Conservation (phyloP, 2,888 invertebrate genomes). For the Lacanobia oleracea region DNA sequence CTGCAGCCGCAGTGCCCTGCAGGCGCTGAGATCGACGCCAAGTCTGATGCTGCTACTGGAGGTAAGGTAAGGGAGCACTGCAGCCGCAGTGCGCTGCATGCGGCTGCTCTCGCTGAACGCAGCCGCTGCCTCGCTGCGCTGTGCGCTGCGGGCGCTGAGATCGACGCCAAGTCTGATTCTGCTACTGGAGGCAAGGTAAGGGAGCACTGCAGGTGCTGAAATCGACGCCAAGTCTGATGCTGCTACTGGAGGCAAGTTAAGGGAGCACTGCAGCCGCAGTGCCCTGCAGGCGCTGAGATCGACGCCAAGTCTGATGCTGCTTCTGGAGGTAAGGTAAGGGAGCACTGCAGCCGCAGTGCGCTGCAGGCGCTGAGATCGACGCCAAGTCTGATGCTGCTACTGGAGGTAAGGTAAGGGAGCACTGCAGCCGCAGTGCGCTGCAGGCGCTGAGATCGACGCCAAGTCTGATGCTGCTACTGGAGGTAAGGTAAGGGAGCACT, state of each 20-base stretch:
- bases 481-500: conserved; percentile 84
- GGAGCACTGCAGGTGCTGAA: conserved; percentile 79
- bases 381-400: conserved; percentile 92
- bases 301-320: conserved; percentile 92
- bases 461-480: conserved; percentile 93
- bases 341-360: conserved; percentile 91
- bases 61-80: conserved; percentile 84
- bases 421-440: conserved; percentile 75
- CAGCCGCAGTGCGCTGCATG: conserved; percentile 95
- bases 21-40: conserved; percentile 92
- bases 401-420: conserved; percentile 89
- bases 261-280: conserved; percentile 76
- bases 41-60: conserved; percentile 92
- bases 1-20: conserved; percentile 93
- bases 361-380: conserved; percentile 95
- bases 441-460: conserved; percentile 90
- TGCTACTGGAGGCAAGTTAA: conserved; percentile 92
- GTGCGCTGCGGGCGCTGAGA: conserved; percentile 78
- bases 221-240: conserved; percentile 93
- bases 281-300: conserved; percentile 83
- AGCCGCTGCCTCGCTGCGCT: conserved; percentile 91
- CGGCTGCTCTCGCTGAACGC: conserved; percentile 95
- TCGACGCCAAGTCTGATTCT: conserved; percentile 92
- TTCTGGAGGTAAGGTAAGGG: conserved; percentile 91
- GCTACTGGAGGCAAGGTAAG: conserved; percentile 92